These are phyloP conservation scores for Gavia stellata DNA, from an alignment of 2,113 vertebrate genomes.

Conservation along the genomic window DNA sequence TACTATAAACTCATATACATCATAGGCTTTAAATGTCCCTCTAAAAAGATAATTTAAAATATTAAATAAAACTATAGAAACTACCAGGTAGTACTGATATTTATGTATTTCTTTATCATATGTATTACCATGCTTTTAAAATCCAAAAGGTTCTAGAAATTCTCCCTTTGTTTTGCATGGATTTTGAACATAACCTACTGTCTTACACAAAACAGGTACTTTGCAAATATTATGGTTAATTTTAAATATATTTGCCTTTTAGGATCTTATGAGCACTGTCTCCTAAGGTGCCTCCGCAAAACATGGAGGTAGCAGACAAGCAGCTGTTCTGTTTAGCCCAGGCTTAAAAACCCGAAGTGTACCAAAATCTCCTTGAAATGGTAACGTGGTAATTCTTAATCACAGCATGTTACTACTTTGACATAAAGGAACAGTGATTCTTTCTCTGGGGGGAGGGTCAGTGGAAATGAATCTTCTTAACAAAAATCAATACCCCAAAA, in stretches of 20 bases:
- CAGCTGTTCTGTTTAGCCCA: neutral
- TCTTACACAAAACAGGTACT: neutral
- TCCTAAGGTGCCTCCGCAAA: neutral
- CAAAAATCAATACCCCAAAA: slow-evolving; percentile 70
- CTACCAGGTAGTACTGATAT: neutral
- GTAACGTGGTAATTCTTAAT: neutral
- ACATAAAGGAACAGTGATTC: slow-evolving; percentile 12
- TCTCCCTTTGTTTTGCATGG: neutral
- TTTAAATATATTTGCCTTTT: neutral
- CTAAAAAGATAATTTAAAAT: neutral
- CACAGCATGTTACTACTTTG: neutral
- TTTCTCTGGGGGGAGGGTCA: slow-evolving; percentile 46
- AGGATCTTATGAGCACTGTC: neutral
- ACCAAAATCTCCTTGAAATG: slow-evolving; percentile 20
- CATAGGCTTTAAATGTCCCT: neutral
- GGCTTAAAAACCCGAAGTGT: neutral
- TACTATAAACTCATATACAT: neutral
- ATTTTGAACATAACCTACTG: neutral
- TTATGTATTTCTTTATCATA: neutral
- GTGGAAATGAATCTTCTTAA: slow-evolving; percentile 60
- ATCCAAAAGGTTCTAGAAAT: neutral
- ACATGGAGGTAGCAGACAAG: neutral
- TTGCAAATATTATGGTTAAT: neutral
- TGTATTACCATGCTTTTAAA: neutral
- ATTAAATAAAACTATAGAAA: neutral